Conservation (phyloP, 2,113 vertebrate species). For the Bubo bubo region DNA sequence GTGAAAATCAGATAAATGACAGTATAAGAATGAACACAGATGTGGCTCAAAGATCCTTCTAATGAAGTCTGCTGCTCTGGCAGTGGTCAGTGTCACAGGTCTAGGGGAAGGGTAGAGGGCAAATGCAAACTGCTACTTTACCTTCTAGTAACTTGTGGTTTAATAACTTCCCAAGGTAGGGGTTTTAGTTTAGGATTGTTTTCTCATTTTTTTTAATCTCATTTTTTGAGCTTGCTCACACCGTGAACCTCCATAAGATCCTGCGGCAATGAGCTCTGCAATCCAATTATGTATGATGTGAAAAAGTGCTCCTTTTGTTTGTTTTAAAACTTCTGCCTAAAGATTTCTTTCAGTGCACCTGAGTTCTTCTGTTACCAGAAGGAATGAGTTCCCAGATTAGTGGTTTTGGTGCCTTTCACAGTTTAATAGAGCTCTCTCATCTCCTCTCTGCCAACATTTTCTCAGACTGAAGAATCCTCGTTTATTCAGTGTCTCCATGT, state of each 20-base stretch:
- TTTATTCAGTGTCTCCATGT: background rate
- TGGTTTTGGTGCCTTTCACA: background rate
- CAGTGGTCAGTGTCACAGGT: background rate
- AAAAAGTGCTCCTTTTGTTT: background rate
- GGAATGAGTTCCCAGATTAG: background rate
- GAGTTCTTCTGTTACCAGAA: background rate
- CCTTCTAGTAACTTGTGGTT: background rate
- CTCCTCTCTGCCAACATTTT: background rate
- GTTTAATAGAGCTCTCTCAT: background rate
- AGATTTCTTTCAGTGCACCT: background rate
- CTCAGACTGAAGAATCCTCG: background rate
- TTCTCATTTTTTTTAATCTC: background rate
- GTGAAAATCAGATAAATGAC: background rate
- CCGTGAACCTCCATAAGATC: background rate
- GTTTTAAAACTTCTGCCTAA: background rate
- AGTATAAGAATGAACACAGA: background rate
- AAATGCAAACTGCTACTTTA: background rate
- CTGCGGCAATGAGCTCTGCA: background rate
- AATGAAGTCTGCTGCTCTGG: background rate
- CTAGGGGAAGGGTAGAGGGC: background rate
- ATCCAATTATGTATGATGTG: background rate
- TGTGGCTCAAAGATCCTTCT: background rate
- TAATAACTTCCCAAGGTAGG: background rate
- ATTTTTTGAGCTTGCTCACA: background rate
- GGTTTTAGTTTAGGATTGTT: background rate